Percentiles rank a stretch among this genome's conserved stretches.
Evolutionary conservation across 1,140 invertebrate species (phyloP).

Genomic region (Trissolcus basalis): DNA sequence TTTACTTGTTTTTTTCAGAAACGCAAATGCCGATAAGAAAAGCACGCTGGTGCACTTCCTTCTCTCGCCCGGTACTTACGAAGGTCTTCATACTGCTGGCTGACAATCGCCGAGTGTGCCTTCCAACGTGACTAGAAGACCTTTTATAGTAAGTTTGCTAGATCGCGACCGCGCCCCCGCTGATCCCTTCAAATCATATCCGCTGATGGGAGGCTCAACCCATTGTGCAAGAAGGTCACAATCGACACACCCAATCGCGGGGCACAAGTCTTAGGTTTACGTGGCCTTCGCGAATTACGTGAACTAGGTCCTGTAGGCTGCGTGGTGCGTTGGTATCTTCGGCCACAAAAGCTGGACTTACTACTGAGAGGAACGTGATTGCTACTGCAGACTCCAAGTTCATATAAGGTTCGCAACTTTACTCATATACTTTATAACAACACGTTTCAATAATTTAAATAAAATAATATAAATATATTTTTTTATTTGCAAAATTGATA

Average conservation of each 20-base stretch:
- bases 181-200: conserved; percentile 76
- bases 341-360: neutral
- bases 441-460: no score
- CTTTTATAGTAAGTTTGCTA: conserved; percentile 72
- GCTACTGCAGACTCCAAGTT: neutral
- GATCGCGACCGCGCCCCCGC: conserved; percentile 72
- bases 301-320: conserved; percentile 37
- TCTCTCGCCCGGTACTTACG: conserved; percentile 69
- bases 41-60: conserved; percentile 39
- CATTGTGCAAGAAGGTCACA: conserved; percentile 75
- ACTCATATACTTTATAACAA: no score
- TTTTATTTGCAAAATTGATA: no score
- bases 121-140: conserved; percentile 56
- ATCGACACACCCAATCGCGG: conserved; percentile 70
- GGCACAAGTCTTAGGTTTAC: conserved; percentile 53
- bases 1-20: conserved; percentile 23
- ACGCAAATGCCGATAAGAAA: conserved; percentile 11
- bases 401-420: no score
- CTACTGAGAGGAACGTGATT: no score
- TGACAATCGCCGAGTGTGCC: conserved; percentile 70
- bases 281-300: conserved; percentile 49
- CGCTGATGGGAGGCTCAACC: conserved; percentile 68
- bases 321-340: conserved; percentile 8
- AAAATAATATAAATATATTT: no score
- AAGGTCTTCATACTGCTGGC: conserved; percentile 73